Base-by-base conservation (phyloP, 1,140 invertebrate species). In the Drosophila pandora region DNA sequence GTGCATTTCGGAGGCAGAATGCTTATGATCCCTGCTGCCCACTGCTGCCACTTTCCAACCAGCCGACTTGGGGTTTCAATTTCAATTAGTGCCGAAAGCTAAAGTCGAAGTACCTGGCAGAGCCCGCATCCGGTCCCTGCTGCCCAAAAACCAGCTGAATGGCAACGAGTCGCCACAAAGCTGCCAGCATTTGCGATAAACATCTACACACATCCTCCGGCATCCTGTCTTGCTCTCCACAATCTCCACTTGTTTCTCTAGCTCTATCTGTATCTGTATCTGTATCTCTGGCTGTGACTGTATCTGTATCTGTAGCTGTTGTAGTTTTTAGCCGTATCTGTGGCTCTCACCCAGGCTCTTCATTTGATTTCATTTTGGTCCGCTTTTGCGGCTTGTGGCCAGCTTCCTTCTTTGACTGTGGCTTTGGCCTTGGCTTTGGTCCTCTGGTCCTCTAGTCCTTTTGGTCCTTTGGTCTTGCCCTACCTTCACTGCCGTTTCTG, bases 301-400 rank as follows among this genome's bases (percentile, higher is more conserved):
- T 45, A n/a, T 37, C 34, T 56, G 17, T 30, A 17, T n/a, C 43
- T 34, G 13, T 7, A 12, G 12, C 9, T 30, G 22, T 23, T 28
- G 25, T 28, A 28, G 25, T 28, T 28, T 57, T 17, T 9, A 30
- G 25, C 21, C 37, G 22, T 25, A 57, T 43, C 49, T 28, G 48
- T 21, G 41, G 2, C 17, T 47, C 28, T 12, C 21, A 6, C 43
- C 48, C 30, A 48, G 30, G 47, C 73, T 85, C 45, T 80, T 74
- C 68, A 87, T 81, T 81, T 87, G 82, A 81, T 87, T 85, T 84
- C 81, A 79, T 84, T 84, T 68, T 52, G 61, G 77, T 75, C 81
- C 82, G 74, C 59, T 69, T 74, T 71, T 80, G 81, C 64, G 81
- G 81, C 55, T 67, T 85, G 68, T 73, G 72, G 72, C 39, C 73